These are phyloP conservation scores for Cheilosia soror DNA, from an alignment of 2,888 invertebrate species.

Conservation along the genomic window DNA sequence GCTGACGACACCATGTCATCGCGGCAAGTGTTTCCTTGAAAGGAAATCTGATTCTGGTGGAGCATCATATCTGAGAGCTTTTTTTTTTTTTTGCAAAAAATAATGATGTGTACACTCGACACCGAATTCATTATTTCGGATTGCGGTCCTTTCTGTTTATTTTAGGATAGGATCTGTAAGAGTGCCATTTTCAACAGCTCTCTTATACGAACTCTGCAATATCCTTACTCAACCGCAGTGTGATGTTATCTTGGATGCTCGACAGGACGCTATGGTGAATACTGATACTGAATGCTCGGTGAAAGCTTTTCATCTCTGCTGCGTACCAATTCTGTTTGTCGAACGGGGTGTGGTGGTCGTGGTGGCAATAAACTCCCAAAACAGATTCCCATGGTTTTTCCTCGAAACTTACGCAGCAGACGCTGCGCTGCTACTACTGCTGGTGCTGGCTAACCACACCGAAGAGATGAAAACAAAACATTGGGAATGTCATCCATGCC, in stretches of 20 bases:
- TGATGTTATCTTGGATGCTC: not conserved
- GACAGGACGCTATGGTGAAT: not conserved
- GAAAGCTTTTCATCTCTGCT: conserved; percentile 47
- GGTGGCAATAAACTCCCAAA: conserved; percentile 36
- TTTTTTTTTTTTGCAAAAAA: conserved; percentile 27
- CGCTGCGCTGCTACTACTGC: conserved; percentile 51
- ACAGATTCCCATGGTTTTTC: conserved; percentile 59
- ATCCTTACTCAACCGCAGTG: conserved; percentile 32
- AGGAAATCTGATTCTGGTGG: conserved; percentile 43
- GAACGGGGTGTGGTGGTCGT: not conserved
- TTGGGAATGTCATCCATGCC: conserved; percentile 73
- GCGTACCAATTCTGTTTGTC: conserved; percentile 9
- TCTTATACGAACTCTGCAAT: conserved; percentile 58
- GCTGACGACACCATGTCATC: conserved; percentile 5
- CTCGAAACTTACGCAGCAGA: conserved; percentile 56
- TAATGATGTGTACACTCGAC: conserved; percentile 64
- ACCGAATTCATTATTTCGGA: conserved; percentile 46
- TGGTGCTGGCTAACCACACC: conserved; percentile 53
- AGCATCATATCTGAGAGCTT: conserved; percentile 54
- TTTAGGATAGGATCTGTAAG: conserved; percentile 12
- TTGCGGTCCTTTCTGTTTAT: conserved; percentile 28
- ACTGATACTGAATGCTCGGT: not conserved
- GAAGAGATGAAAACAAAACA: conserved; percentile 70
- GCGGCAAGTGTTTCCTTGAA: conserved; percentile 23
- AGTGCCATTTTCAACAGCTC: conserved; percentile 16